A percentile compares a stretch with the other conserved stretches of the same genome.
Conservation (phyloP, 2,888 invertebrate genomes). For the Pristionchus exspectatus region DNA sequence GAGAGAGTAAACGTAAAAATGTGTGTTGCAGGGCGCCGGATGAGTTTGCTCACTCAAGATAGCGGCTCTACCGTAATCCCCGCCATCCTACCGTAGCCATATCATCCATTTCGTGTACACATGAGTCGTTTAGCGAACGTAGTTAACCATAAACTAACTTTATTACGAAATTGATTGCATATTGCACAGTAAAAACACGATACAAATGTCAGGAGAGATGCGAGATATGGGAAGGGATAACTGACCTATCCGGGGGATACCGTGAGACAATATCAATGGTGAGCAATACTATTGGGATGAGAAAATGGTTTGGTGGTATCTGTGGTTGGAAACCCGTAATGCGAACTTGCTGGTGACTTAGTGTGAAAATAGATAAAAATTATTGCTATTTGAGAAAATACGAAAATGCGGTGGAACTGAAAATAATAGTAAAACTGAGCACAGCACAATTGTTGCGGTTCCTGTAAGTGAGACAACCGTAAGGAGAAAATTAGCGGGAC, state of each 20-base stretch:
- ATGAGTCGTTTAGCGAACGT: not conserved
- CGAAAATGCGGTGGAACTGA: not conserved
- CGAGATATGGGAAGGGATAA: not conserved
- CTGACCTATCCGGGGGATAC: not conserved
- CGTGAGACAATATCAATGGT: not conserved
- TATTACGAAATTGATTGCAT: not conserved
- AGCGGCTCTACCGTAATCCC: not conserved
- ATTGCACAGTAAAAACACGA: not conserved
- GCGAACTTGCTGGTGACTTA: not conserved
- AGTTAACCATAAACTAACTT: not conserved
- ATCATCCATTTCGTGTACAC: not conserved
- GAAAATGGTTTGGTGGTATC: not conserved
- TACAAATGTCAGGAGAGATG: not conserved
- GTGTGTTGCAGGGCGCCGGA: not conserved
- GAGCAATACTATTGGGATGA: conserved; percentile 6
- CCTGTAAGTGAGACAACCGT: conserved; percentile 8
- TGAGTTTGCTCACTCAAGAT: conserved; percentile 3
- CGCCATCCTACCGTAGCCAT: not conserved
- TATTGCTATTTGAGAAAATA: not conserved
- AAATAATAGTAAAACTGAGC: not conserved
- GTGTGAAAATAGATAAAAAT: not conserved
- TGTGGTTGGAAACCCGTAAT: not conserved
- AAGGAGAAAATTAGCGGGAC: not conserved
- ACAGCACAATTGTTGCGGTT: not conserved
- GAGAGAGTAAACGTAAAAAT: not conserved